Evolutionary conservation across 2,888 invertebrate species (phyloP), one percentile per base, ranked within the genome.

Genomic region (Augiades crinisus): DNA sequence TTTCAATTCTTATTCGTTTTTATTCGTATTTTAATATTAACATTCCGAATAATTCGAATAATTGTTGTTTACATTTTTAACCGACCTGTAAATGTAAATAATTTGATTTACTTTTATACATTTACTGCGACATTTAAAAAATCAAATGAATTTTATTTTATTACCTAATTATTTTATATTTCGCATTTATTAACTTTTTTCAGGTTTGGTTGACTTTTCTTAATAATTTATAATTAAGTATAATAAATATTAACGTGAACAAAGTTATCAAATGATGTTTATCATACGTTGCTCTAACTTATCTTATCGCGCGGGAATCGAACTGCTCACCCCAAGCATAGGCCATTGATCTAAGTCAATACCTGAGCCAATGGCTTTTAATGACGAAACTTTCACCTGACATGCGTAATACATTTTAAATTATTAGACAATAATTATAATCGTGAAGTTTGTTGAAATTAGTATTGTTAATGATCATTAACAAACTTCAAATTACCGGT

Each of bases 291-390:
- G 38, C 38, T 22, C 38, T 21, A 21, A 19, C 31, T 16, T 47
- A 47, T 47, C 47, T 40, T 47, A 47, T 47, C 47, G 37, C n/a
- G 1, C 38, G 31, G 38, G 47, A 47, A 38, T 47, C 47, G 47
- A 47, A 47, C 38, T 4, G 5, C 14, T 12, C 19, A 22, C 47
- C 38, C 47, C 5, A 21, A 17, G 21, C 43, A n/a, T n/a, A 14
- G 47, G 37, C 19, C 47, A 17, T 21, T 47, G 33, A 7, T 44
- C 31, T 6, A 38, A n/a, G n/a, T n/a, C n/a, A n/a, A n/a, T n/a
- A n/a, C n/a, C 8, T 24, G n/a, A 30, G 16, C 47, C 30, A 19
- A 19, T 21, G 30, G 10, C 13, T 2, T 6, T 1, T 16, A 21
- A 31, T 38, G 31, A 47, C 37, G 13, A 12, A 33, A 46, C 27